Conservation (phyloP, 2,113 vertebrate genomes). For the Tretioscincus oriximinensis region DNA sequence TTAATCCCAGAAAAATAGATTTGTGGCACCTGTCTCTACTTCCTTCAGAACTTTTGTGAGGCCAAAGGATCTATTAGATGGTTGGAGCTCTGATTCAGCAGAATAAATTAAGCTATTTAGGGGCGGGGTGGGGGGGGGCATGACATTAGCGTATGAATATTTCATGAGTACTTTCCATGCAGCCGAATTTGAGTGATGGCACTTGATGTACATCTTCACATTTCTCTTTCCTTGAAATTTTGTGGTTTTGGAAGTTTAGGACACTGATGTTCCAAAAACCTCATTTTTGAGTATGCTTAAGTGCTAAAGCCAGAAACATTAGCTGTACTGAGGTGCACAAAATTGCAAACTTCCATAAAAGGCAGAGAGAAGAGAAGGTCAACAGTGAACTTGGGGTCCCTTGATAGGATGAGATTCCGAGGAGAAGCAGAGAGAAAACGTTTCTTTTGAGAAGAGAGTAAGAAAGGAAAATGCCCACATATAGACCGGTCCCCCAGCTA, state of each 20-base stretch:
- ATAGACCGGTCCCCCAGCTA: too few relatives aligned
- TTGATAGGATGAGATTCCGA: constrained; percentile 37
- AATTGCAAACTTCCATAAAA: constrained; percentile 26
- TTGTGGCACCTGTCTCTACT: constrained; percentile 27
- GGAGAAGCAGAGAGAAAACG: constrained; percentile 15
- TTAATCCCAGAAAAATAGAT: constrained; percentile 47
- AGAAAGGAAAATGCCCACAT: too few relatives aligned
- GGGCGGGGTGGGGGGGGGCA: not conserved
- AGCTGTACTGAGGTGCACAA: constrained; percentile 10
- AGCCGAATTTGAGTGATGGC: constrained; percentile 65
- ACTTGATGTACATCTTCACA: constrained; percentile 44
- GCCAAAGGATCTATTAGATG: constrained; percentile 54
- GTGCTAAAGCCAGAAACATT: constrained; percentile 41
- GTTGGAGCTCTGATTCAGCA: constrained; percentile 60
- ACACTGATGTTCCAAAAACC: constrained; percentile 25
- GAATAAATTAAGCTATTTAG: constrained; percentile 65
- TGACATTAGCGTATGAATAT: constrained; percentile 76
- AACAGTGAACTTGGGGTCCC: constrained; percentile 28
- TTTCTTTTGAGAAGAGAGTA: not conserved
- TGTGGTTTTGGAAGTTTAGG: constrained; percentile 41
- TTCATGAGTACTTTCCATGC: constrained; percentile 64
- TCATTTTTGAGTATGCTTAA: constrained; percentile 27
- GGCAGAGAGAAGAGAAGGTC: constrained; percentile 28
- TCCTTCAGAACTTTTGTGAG: constrained; percentile 60
- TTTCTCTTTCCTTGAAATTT: constrained; percentile 48